Evolutionary conservation across 2,797 vertebrate genomes (phyloP).

Genomic region (Poecilia wingei): DNA sequence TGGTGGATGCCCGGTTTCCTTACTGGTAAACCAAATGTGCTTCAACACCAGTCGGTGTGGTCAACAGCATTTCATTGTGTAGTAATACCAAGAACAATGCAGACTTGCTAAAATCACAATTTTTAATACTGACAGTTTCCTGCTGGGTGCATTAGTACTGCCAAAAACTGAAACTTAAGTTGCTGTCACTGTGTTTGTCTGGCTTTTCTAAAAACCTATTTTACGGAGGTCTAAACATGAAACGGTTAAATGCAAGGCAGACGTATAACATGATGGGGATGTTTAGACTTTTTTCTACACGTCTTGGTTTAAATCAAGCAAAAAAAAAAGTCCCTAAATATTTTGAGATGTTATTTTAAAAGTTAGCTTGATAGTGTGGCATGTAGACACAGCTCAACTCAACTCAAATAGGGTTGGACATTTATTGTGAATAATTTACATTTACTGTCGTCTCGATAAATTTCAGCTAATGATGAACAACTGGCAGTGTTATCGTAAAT

Average conservation of each 20-base stretch:
- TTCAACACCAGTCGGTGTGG: not conserved
- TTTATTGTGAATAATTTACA: no score
- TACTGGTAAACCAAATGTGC: constrained; percentile 51
- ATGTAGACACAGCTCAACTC: no score
- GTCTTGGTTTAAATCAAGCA: no score
- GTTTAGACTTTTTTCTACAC: not conserved
- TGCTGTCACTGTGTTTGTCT: not conserved
- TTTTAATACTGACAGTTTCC: not conserved
- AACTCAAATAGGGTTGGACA: no score
- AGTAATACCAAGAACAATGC: not conserved
- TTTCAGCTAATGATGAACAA: no score
- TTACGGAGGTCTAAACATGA: not conserved
- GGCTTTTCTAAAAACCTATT: not conserved
- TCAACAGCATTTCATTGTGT: not conserved
- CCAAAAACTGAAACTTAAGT: not conserved
- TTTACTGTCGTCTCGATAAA: no score
- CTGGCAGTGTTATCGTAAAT: no score
- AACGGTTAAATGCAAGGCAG: not conserved
- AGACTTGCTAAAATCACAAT: not conserved
- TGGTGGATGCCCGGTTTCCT: constrained; percentile 54
- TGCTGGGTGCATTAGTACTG: not conserved
- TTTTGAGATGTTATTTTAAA: no score
- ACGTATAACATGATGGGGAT: not conserved
- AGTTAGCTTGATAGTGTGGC: no score
- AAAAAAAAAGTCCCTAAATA: no score